A percentile compares a stretch with the other conserved stretches of the same genome.
phyloP scores from a whole-genome alignment of 2,113 vertebrate species.

The Tichodroma muraria region DNA sequence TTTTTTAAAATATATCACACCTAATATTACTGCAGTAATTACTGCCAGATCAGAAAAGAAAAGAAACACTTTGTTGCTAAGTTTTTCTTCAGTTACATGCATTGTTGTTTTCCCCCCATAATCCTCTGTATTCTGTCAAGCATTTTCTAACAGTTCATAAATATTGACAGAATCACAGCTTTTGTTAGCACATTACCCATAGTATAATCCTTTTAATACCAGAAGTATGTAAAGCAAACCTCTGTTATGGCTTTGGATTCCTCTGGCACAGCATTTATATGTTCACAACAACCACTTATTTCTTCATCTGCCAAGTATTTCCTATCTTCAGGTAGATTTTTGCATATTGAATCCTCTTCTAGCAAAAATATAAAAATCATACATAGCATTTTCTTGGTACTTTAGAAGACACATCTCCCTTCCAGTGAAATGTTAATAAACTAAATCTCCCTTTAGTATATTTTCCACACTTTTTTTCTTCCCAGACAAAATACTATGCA shows the following conservation, averaged over 20 bases:
- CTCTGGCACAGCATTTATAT: neutral
- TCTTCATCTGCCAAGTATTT: neutral
- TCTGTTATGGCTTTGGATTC: neutral
- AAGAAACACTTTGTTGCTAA: neutral
- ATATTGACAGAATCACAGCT: neutral
- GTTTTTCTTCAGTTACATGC: neutral
- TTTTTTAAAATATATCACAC: neutral
- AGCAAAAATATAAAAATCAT: neutral
- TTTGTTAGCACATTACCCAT: neutral
- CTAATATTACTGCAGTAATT: neutral
- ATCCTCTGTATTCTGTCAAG: neutral
- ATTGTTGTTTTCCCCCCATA: neutral
- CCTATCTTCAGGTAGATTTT: neutral
- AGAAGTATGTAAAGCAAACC: neutral
- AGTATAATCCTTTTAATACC: neutral
- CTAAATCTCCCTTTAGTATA: neutral
- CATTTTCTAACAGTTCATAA: neutral
- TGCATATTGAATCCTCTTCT: neutral
- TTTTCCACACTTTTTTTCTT: neutral
- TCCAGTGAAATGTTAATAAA: neutral
- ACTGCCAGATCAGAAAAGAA: neutral
- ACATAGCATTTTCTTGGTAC: neutral
- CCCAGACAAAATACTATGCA: neutral
- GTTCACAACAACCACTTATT: neutral
- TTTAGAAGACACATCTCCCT: neutral